Conservation (phyloP, 2,888 invertebrate species). For the Coronaproctus castanopsis region DNA sequence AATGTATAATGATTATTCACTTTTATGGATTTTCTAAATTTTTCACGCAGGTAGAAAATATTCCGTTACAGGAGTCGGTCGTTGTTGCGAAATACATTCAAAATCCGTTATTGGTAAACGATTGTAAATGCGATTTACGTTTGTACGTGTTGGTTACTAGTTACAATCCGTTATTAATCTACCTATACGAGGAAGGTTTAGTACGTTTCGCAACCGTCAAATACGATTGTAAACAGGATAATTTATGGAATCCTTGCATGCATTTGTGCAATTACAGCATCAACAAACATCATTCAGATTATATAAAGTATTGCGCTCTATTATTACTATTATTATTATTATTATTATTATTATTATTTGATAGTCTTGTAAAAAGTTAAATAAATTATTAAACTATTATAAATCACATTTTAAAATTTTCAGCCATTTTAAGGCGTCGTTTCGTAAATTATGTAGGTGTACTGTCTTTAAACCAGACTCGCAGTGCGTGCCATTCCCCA, state of each 20-base stretch:
- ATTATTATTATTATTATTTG: too few species aligned
- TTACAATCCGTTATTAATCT: slow-evolving; percentile 81
- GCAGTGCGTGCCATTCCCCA: too few species aligned
- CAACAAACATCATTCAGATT: slow-evolving; percentile 90
- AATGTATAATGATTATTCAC: too few species aligned
- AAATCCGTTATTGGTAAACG: slow-evolving; percentile 68
- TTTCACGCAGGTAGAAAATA: slow-evolving; percentile 56
- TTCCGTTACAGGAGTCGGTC: slow-evolving; percentile 73
- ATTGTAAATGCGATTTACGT: slow-evolving; percentile 89
- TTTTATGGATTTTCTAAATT: too few species aligned
- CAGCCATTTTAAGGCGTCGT: too few species aligned
- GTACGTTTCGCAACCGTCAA: slow-evolving; percentile 89
- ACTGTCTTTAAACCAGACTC: too few species aligned
- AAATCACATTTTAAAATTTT: too few species aligned
- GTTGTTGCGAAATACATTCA: slow-evolving; percentile 78
- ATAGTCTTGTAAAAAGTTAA: too few species aligned
- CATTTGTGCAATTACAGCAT: slow-evolving; percentile 96
- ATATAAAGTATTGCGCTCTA: slow-evolving; percentile 80
- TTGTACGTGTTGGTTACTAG: slow-evolving; percentile 87
- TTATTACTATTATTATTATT: too few species aligned
- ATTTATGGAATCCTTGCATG: slow-evolving; percentile 89
- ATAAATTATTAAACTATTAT: too few species aligned
- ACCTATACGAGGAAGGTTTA: slow-evolving; percentile 88
- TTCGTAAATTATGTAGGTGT: too few species aligned
- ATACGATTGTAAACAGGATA: slow-evolving; percentile 76